Evolutionary conservation across 2,113 vertebrate genomes (phyloP).

Genomic region (Oceanodroma tethys): DNA sequence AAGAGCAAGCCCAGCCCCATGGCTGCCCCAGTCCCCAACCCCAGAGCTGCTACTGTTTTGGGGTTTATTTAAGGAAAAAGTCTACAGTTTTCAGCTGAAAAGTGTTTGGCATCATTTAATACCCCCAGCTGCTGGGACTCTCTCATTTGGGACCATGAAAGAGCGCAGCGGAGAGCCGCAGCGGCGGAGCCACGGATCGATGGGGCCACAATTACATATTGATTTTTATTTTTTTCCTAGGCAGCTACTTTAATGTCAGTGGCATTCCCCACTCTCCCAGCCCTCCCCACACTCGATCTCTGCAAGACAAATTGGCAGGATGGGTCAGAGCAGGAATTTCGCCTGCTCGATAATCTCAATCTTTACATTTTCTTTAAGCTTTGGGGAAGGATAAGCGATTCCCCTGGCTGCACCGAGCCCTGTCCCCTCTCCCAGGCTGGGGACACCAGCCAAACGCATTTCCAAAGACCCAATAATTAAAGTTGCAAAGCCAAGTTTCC

Average conservation of each 20-base stretch:
- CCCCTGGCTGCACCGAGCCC: not conserved
- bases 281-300: not conserved
- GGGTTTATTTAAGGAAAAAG: not conserved
- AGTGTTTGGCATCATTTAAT: not conserved
- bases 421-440: rapidly evolving
- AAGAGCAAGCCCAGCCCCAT: rapidly evolving
- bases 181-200: slow-evolving; percentile 27
- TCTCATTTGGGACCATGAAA: not conserved
- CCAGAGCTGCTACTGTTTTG: not conserved
- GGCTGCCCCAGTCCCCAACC: not conserved
- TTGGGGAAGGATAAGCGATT: not conserved
- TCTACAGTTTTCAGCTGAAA: not conserved
- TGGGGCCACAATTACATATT: slow-evolving; percentile 67
- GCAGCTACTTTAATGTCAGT: slow-evolving; percentile 21
- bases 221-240: slow-evolving; percentile 14
- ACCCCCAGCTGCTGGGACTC: not conserved
- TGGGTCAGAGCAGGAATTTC: not conserved
- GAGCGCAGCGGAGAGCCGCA: not conserved
- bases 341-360: not conserved
- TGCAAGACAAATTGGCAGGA: not conserved
- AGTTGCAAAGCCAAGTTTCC: not conserved
- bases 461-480: not conserved
- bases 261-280: not conserved
- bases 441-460: not conserved
- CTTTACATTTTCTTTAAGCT: not conserved